Evolutionary conservation across 2,113 vertebrate species (phyloP), one percentile per base, ranked within the genome.

Genomic region (Calyptomena viridis): DNA sequence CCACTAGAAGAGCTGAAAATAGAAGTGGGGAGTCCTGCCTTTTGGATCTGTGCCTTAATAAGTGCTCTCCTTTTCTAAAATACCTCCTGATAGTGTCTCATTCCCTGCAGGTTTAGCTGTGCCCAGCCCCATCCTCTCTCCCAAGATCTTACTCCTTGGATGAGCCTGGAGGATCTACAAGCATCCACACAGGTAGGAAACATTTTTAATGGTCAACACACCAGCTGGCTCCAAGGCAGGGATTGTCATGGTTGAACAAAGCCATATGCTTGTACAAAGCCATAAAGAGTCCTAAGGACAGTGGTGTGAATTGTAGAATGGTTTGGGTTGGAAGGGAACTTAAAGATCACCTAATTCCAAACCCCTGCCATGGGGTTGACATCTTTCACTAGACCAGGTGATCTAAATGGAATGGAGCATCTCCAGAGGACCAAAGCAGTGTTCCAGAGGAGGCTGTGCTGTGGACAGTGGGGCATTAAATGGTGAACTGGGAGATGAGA

Each of bases 21-120:
- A 92, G 94, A 87, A 93, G 62, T 8, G 0, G 75, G 91, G 90
- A 91, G 64, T 42, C 58, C 95, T 95, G 81, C 35, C 62, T 91
- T 82, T 77, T 4, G 3, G 68, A 71, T 42, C 69, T 59, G 39
- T 35, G 81, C 62, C 69, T 87, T 75, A 63, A 78, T 20, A 46
- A 83, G 52, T 5, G 33, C 15, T 83, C n/a, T 88, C 40, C 78
- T 69, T 49, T 73, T 90, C 75, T 35, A 76, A 73, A 33, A 20
- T 6, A 84, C 33, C 42, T 79, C 82, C 71, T 5, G 35, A 12
- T 3, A 8, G 56, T 13, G 22, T 7, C 59, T 67, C 42, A 31
- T 6, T 73, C 14, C 53, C 52, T 0, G 0, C 21, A 56, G 75
- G 44, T 60, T 79, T 4, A 2, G 52, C 60, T 12, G 21, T 56